phyloP scores from a whole-genome alignment of 92 coral and sea anemone genomes.

The Zoanthus sansibaricus region DNA sequence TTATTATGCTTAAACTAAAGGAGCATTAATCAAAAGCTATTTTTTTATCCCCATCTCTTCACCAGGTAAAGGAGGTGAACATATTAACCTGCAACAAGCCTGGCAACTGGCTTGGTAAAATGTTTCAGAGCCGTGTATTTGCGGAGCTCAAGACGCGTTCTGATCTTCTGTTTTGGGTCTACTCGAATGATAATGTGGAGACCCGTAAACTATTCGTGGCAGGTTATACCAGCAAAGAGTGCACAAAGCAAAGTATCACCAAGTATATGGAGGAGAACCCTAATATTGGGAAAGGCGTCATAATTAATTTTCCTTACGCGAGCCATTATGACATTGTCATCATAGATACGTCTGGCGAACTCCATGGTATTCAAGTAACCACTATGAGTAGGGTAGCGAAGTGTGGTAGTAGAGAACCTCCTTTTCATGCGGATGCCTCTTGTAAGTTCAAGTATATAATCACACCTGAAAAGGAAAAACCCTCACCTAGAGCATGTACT shows the following conservation, averaged over 20 bases:
- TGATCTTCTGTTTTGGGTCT: slow-evolving; percentile 15
- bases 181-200: slow-evolving; percentile 5
- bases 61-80: slow-evolving; percentile 35
- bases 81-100: slow-evolving; percentile 40
- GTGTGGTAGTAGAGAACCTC: slow-evolving; percentile 1
- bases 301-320: slow-evolving; percentile 26
- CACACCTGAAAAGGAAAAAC: slow-evolving; percentile 31
- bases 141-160: slow-evolving; percentile 37
- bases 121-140: slow-evolving; percentile 30
- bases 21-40: slow-evolving; percentile 30
- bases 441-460: slow-evolving; percentile 37
- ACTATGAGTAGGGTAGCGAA: slow-evolving; percentile 32
- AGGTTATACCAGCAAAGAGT: neutral
- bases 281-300: slow-evolving; percentile 31
- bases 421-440: slow-evolving; percentile 35
- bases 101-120: slow-evolving; percentile 6
- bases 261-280: slow-evolving; percentile 33
- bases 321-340: slow-evolving; percentile 35
- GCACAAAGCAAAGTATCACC: slow-evolving; percentile 18
- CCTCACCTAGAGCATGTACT: slow-evolving; percentile 4
- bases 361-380: slow-evolving; percentile 34
- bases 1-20: slow-evolving; percentile 15
- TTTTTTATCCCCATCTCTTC: slow-evolving; percentile 45
- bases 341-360: slow-evolving; percentile 28
- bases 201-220: neutral